A percentile compares a stretch with the other conserved stretches of the same genome.
phyloP scores from a whole-genome alignment of 1,140 invertebrate genomes.

The Polypedilum pembai region DNA sequence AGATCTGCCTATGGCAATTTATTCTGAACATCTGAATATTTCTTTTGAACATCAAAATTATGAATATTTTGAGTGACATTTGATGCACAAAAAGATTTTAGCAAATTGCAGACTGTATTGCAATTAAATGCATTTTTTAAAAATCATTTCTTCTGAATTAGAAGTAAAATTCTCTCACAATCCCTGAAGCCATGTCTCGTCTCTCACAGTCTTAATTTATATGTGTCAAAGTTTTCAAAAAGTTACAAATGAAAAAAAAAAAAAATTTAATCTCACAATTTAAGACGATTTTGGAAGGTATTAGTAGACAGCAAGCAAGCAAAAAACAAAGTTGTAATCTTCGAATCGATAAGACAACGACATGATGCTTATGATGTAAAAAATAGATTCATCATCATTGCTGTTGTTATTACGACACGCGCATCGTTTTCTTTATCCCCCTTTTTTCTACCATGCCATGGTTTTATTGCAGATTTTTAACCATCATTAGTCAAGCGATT shows the following conservation, averaged over 20 bases:
- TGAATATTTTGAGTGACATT: constrained; percentile 6
- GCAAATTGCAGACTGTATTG: neutral
- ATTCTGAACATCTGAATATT: too few relatives aligned
- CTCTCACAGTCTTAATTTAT: neutral
- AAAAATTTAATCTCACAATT: too few relatives aligned
- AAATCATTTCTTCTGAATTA: too few relatives aligned
- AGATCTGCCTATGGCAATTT: too few relatives aligned
- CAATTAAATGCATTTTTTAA: neutral
- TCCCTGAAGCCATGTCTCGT: too few relatives aligned
- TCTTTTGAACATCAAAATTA: neutral
- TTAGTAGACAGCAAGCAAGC: neutral
- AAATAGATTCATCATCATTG: constrained; percentile 4
- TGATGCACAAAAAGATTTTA: neutral
- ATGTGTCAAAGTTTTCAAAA: neutral
- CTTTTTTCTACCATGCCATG: neutral
- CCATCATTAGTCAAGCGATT: constrained; percentile 27
- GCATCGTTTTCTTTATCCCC: constrained; percentile 2
- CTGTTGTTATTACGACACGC: constrained; percentile 2
- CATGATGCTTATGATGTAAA: constrained; percentile 12
- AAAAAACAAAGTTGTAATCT: neutral
- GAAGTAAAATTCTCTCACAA: too few relatives aligned
- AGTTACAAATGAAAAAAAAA: neutral
- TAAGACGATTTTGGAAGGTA: too few relatives aligned
- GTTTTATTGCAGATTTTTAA: neutral
- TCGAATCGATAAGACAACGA: constrained; percentile 8